Percentiles rank a stretch among this genome's conserved stretches.
These are phyloP conservation scores for Drosophila watanabei DNA, from an alignment of 1,140 invertebrate genomes.

Conservation along the genomic window DNA sequence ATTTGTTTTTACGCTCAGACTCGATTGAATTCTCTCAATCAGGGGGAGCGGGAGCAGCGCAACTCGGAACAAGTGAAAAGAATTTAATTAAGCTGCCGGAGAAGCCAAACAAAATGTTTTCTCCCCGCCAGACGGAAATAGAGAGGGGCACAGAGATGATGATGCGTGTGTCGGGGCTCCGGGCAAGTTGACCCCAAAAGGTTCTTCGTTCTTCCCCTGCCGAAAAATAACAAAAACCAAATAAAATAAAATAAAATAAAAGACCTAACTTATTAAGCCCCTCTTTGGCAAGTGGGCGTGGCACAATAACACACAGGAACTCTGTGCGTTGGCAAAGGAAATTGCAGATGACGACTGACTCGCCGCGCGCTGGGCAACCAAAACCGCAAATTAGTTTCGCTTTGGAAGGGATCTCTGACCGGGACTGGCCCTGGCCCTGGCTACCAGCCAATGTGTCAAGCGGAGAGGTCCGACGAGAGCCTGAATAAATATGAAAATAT, in stretches of 20 bases:
- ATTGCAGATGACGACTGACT: slow-evolving; percentile 48
- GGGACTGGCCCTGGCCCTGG: slow-evolving; percentile 6
- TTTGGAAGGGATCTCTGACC: slow-evolving; percentile 24
- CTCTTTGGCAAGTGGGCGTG: slow-evolving; percentile 37
- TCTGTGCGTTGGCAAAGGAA: slow-evolving; percentile 30
- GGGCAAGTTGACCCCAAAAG: slow-evolving; percentile 35
- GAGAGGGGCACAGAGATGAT: not conserved
- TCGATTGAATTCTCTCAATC: slow-evolving; percentile 40
- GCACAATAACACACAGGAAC: slow-evolving; percentile 53
- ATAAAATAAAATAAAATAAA: slow-evolving; percentile 12
- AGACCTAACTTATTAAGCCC: slow-evolving; percentile 41
- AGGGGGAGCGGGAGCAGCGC: slow-evolving; percentile 7
- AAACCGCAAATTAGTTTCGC: slow-evolving; percentile 61
- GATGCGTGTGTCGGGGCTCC: slow-evolving; percentile 22
- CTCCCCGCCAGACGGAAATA: not conserved
- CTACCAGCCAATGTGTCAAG: slow-evolving; percentile 38
- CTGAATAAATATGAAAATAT: slow-evolving; percentile 84
- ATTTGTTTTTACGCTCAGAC: slow-evolving; percentile 47
- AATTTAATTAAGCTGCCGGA: slow-evolving; percentile 47
- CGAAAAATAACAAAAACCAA: slow-evolving; percentile 3
- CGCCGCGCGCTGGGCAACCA: slow-evolving; percentile 35
- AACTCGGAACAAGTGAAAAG: slow-evolving; percentile 38
- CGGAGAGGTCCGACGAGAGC: slow-evolving; percentile 39
- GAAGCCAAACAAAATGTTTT: slow-evolving; percentile 52
- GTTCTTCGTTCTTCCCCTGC: not conserved